A percentile compares a stretch with the other conserved stretches of the same genome.
Evolutionary conservation across 92 coral and sea anemone genomes (phyloP).

Genomic region (Phenganax stokvisi): DNA sequence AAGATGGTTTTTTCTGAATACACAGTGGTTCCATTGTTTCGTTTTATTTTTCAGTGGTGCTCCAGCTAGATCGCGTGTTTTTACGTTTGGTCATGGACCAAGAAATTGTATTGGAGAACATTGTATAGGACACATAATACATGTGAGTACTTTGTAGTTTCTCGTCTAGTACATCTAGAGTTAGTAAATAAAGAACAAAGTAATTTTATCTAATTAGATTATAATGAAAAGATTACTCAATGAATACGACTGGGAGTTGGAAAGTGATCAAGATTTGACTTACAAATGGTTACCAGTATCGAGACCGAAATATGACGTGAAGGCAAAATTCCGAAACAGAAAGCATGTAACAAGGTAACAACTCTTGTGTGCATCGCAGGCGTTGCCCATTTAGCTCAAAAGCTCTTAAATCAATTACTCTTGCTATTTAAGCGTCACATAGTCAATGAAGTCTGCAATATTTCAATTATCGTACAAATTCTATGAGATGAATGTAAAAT

Average conservation of each 20-base stretch:
- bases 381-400: neutral
- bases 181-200: neutral
- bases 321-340: constrained; percentile 55
- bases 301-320: constrained; percentile 77
- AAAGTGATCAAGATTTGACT: constrained; percentile 76
- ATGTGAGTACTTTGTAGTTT: neutral
- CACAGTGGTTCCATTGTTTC: neutral
- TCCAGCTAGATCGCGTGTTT: constrained; percentile 66
- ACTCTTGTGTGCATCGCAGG: constrained; percentile 4
- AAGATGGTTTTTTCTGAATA: neutral
- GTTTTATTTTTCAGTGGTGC: constrained; percentile 49
- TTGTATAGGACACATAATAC: constrained; percentile 20
- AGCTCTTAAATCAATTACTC: too few species aligned
- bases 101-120: constrained; percentile 79
- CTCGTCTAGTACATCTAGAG: too few species aligned
- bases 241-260: constrained; percentile 76
- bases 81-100: constrained; percentile 98
- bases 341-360: neutral
- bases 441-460: neutral
- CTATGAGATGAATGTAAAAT: neutral
- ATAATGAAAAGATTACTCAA: constrained; percentile 69
- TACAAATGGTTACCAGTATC: constrained; percentile 99
- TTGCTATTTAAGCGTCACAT: too few species aligned
- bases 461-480: neutral
- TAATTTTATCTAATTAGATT: constrained; percentile 42